These are phyloP conservation scores for Nanorana parkeri DNA, from an alignment of 2,113 vertebrate genomes.

Conservation along the genomic window DNA sequence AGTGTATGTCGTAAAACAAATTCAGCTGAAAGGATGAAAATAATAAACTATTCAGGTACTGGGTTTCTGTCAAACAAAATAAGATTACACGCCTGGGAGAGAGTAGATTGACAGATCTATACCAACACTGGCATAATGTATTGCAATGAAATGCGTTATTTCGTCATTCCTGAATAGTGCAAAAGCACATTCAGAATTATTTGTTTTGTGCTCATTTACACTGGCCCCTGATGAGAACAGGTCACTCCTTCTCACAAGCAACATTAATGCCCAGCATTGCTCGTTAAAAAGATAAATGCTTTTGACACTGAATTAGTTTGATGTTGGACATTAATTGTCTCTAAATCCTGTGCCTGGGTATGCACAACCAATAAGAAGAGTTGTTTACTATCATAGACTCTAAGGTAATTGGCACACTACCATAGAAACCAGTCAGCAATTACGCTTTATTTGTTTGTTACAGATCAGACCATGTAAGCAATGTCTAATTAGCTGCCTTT, in stretches of 20 bases:
- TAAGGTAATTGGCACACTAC: too few relatives aligned
- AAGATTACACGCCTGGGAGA: slow-evolving; percentile 21
- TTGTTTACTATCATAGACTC: too few relatives aligned
- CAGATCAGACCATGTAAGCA: too few relatives aligned
- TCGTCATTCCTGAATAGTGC: background rate
- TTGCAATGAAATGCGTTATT: slow-evolving; percentile 25
- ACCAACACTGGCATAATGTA: slow-evolving; percentile 20
- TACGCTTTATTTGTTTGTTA: too few relatives aligned
- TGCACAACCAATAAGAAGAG: background rate
- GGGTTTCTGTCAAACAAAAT: slow-evolving; percentile 37
- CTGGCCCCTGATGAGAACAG: background rate
- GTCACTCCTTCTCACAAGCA: background rate
- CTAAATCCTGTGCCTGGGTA: background rate
- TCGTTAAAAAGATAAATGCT: background rate
- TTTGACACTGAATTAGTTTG: background rate
- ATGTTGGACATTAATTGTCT: background rate
- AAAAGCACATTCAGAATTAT: background rate
- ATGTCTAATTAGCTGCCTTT: too few relatives aligned
- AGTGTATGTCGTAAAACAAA: slow-evolving; percentile 30
- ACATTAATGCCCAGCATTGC: background rate
- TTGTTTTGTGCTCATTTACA: background rate
- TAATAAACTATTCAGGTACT: slow-evolving; percentile 6
- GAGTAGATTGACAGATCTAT: slow-evolving; percentile 23
- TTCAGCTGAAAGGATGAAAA: slow-evolving; percentile 18
- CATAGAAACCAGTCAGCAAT: too few relatives aligned